phyloP scores from a whole-genome alignment of 1,140 invertebrate genomes.

The Temnothorax nylanderi region DNA sequence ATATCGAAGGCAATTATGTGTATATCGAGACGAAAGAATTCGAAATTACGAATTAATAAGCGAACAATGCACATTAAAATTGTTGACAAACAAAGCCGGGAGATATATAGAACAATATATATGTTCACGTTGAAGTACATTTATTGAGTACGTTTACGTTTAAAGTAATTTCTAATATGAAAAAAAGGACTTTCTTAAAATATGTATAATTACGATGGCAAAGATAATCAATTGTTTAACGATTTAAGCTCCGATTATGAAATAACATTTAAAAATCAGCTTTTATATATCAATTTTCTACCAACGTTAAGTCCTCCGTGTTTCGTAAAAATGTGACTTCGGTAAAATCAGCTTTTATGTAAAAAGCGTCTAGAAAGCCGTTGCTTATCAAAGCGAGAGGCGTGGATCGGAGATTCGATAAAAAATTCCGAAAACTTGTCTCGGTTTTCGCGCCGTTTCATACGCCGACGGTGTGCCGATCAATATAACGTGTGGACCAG shows the following conservation, averaged over 20 bases:
- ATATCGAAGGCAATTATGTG: not conserved
- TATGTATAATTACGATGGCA: not conserved
- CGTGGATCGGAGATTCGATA: not conserved
- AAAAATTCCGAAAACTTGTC: constrained; percentile 1
- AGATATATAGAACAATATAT: not conserved
- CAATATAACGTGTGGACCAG: constrained; percentile 55
- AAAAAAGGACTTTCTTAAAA: not conserved
- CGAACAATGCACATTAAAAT: not conserved
- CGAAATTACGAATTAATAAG: not conserved
- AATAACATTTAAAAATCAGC: not conserved
- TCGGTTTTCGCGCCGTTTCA: constrained; percentile 38
- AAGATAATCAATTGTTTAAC: constrained; percentile 3
- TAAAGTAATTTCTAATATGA: not conserved
- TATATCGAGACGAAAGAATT: not conserved
- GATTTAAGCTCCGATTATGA: not conserved
- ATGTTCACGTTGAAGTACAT: not conserved
- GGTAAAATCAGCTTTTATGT: not conserved
- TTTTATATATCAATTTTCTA: not conserved
- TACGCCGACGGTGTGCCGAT: constrained; percentile 46
- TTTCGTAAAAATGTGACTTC: not conserved
- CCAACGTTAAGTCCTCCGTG: no score
- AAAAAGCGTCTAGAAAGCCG: not conserved
- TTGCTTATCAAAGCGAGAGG: not conserved
- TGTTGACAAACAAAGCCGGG: not conserved
- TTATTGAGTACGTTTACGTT: not conserved